A percentile compares a stretch with the other conserved stretches of the same genome.
phyloP scores from a whole-genome alignment of 2,113 vertebrate species.

The Grammomys dolichurus region DNA sequence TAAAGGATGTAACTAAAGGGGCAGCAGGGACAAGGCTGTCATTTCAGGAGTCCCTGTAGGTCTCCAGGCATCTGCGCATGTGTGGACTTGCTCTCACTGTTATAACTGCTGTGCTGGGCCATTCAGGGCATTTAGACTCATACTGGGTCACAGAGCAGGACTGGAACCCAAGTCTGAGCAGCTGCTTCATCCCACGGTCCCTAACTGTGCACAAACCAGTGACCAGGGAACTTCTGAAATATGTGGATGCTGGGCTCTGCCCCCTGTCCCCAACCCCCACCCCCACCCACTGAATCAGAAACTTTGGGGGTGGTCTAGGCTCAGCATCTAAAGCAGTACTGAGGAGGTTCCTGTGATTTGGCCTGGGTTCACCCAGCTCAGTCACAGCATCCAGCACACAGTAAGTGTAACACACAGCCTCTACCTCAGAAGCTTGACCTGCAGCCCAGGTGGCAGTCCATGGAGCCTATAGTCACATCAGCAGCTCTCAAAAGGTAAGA shows the following conservation, averaged over 20 bases:
- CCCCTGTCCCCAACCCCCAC: not conserved
- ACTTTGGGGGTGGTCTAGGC: not conserved
- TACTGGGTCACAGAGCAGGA: not conserved
- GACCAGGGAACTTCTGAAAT: not conserved
- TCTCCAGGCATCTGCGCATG: rapidly evolving
- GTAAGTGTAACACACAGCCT: not conserved
- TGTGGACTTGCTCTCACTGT: not conserved
- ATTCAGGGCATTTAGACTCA: not conserved
- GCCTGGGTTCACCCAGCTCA: not conserved
- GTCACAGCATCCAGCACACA: not conserved
- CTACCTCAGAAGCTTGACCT: not conserved
- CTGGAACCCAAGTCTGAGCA: too few species aligned
- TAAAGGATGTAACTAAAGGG: not conserved
- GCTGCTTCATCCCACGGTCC: not conserved
- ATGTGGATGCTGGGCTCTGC: not conserved
- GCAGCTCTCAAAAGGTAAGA: not conserved
- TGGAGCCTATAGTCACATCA: not conserved
- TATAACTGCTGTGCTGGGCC: not conserved
- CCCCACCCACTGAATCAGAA: not conserved
- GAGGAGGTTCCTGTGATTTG: not conserved
- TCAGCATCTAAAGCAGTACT: not conserved
- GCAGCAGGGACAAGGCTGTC: too few species aligned
- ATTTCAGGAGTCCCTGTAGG: rapidly evolving
- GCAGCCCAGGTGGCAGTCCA: not conserved
- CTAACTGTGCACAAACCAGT: rapidly evolving